Conservation (phyloP, 1,140 invertebrate species). For the Grapholita molesta region DNA sequence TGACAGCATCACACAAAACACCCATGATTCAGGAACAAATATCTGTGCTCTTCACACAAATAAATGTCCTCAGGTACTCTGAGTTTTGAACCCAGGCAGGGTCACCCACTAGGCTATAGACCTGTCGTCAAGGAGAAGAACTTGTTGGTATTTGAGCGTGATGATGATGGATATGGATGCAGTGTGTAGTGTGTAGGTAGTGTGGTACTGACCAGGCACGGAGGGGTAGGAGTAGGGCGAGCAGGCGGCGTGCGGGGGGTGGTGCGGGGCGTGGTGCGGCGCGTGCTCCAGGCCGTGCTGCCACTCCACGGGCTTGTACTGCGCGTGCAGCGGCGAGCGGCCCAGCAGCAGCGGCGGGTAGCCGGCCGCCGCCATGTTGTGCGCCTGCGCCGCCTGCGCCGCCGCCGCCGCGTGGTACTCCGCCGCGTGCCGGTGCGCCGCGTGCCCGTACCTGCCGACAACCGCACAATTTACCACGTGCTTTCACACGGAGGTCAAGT, state of each 20-base stretch:
- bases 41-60: too few relatives aligned
- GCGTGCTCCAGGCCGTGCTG: constrained; percentile 36
- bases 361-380: constrained; percentile 55
- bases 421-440: constrained; percentile 60
- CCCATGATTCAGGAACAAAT: too few relatives aligned
- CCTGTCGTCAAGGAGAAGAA: too few relatives aligned
- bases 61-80: too few relatives aligned
- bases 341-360: constrained; percentile 62
- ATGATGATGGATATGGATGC: background rate
- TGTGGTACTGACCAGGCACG: constrained; percentile 57
- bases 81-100: too few relatives aligned
- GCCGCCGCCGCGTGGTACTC: constrained; percentile 58
- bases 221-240: constrained; percentile 69
- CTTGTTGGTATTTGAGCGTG: too few relatives aligned
- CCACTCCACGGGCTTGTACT: constrained; percentile 71
- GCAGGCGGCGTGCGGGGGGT: constrained; percentile 47
- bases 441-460: constrained; percentile 49
- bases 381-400: constrained; percentile 35
- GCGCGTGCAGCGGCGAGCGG: constrained; percentile 55
- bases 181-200: too few relatives aligned
- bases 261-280: constrained; percentile 33
- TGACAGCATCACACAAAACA: too few relatives aligned
- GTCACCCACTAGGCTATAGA: too few relatives aligned
- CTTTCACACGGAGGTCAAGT: too few relatives aligned
- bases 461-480: too few relatives aligned